phyloP scores from a whole-genome alignment of 2,113 vertebrate species.

The Stegastes partitus region DNA sequence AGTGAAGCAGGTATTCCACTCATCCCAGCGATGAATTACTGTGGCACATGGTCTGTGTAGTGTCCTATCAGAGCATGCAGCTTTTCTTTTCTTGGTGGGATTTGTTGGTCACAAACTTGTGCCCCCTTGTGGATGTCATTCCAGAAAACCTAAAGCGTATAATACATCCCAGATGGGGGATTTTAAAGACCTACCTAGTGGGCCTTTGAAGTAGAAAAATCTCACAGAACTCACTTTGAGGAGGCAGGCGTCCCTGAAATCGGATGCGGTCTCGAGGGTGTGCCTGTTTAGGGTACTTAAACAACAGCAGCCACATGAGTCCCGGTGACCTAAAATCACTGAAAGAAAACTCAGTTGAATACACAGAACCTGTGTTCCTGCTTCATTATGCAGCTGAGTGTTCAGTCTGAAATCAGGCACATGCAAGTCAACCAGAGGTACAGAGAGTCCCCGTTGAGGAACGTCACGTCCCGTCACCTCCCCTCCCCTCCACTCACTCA shows the following conservation, averaged over 20 bases:
- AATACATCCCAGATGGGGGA: constrained; percentile 20
- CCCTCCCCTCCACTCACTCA: not conserved
- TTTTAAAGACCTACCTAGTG: not conserved
- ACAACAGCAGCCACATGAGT: constrained; percentile 1
- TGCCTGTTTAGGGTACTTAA: not conserved
- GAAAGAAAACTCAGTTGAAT: too few relatives aligned
- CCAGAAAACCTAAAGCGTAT: not conserved
- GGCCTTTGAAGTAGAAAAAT: constrained; percentile 16
- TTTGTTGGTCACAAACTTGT: not conserved
- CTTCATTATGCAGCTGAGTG: too few relatives aligned
- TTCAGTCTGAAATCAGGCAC: too few relatives aligned
- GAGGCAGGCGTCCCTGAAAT: not conserved
- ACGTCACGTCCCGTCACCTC: too few relatives aligned
- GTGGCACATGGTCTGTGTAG: too few relatives aligned
- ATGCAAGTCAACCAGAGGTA: too few relatives aligned
- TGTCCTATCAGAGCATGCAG: not conserved
- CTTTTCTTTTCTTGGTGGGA: not conserved
- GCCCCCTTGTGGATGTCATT: not conserved
- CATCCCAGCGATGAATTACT: too few relatives aligned
- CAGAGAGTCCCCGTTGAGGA: too few relatives aligned
- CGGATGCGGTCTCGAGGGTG: not conserved
- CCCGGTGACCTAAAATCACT: not conserved
- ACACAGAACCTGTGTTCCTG: not conserved
- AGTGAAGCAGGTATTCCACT: too few relatives aligned
- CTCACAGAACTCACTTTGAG: constrained; percentile 15